A percentile compares a stretch with the other conserved stretches of the same genome.
Evolutionary conservation across 2,888 invertebrate genomes (phyloP).

Genomic region (Mesorhabditis belari): DNA sequence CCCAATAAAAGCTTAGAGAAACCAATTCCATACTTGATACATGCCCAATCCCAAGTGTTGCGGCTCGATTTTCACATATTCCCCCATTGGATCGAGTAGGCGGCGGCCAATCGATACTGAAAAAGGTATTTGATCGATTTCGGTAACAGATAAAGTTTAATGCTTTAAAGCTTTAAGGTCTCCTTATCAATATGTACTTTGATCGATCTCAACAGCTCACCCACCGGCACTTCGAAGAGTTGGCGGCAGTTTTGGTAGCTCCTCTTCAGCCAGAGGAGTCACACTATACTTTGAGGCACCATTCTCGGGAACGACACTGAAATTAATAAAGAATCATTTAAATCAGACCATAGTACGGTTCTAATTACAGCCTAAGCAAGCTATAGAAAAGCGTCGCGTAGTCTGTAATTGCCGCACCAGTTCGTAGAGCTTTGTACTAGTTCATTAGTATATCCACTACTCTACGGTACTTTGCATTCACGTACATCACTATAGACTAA

Average conservation of each 20-base stretch:
- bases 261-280: slow-evolving; percentile 72
- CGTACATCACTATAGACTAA: too few species aligned
- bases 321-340: slow-evolving; percentile 43
- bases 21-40: slow-evolving; percentile 61
- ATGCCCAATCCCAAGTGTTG: slow-evolving; percentile 87
- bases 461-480: too few species aligned
- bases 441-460: too few species aligned
- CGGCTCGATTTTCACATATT: slow-evolving; percentile 85
- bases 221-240: slow-evolving; percentile 72
- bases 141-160: neutral
- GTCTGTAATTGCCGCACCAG: slow-evolving; percentile 9
- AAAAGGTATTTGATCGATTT: slow-evolving; percentile 3
- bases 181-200: neutral
- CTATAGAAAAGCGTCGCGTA: too few species aligned
- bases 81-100: slow-evolving; percentile 80
- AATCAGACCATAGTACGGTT: neutral
- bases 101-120: slow-evolving; percentile 70
- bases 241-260: slow-evolving; percentile 76
- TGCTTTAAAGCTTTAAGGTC: neutral
- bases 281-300: slow-evolving; percentile 89
- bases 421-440: slow-evolving; percentile 11
- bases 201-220: neutral
- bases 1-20: neutral
- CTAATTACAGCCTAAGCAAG: too few species aligned
- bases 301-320: slow-evolving; percentile 79